Evolutionary conservation across 2,888 invertebrate genomes (phyloP).

Genomic region (Ceraclea dissimilis): DNA sequence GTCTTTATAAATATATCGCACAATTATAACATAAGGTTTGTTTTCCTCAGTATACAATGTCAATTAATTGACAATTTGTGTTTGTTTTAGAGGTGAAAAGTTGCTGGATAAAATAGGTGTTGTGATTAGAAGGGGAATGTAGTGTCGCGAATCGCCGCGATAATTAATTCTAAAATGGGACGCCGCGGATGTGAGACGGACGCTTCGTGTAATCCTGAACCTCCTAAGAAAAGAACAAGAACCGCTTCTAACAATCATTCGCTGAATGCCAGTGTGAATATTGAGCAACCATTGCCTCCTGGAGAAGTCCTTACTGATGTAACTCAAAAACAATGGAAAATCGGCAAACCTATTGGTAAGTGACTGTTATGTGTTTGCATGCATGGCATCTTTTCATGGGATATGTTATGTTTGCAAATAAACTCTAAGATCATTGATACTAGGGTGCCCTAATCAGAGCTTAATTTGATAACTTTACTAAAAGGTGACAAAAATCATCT

Average conservation of each 20-base stretch:
- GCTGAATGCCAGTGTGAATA: slow-evolving; percentile 38
- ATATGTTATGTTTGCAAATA: too few species aligned
- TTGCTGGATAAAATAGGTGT: neutral
- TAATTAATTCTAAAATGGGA: slow-evolving; percentile 17
- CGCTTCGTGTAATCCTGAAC: slow-evolving; percentile 32
- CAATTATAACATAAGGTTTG: too few species aligned
- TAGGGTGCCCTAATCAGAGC: too few species aligned
- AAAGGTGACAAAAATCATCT: too few species aligned
- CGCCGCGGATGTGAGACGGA: slow-evolving; percentile 31
- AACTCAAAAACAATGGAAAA: slow-evolving; percentile 73
- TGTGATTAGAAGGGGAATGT: slow-evolving; percentile 8
- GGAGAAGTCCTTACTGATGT: slow-evolving; percentile 79
- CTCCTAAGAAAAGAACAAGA: slow-evolving; percentile 39
- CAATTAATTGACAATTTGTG: too few species aligned
- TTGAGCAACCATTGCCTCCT: slow-evolving; percentile 47
- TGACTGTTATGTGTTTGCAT: too few species aligned
- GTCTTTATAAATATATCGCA: neutral
- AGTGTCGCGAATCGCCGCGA: slow-evolving; percentile 2
- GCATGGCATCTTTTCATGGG: neutral
- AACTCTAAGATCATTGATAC: too few species aligned
- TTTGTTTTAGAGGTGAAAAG: neutral
- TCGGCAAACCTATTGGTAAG: slow-evolving; percentile 79
- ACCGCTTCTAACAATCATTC: slow-evolving; percentile 24
- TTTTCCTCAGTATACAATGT: too few species aligned
- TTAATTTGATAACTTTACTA: too few species aligned